phyloP scores from a whole-genome alignment of 2,797 vertebrate species.

The Propithecus perrieri region DNA sequence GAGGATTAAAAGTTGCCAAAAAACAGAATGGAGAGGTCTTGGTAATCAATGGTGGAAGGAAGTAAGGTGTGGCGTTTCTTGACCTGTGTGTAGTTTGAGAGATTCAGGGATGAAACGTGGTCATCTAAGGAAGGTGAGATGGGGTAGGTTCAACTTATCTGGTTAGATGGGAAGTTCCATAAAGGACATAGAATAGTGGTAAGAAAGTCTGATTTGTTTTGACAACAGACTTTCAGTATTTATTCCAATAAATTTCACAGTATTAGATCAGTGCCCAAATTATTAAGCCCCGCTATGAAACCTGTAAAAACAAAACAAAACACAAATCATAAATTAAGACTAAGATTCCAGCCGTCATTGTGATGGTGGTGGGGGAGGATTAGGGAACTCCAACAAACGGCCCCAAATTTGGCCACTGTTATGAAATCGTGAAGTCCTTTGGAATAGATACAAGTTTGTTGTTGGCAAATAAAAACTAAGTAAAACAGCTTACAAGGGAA shows the following conservation, averaged over 20 bases:
- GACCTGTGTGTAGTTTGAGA: not conserved
- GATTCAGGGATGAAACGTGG: not conserved
- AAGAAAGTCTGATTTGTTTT: conserved; percentile 49
- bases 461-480: conserved; percentile 8
- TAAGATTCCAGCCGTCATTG: not conserved
- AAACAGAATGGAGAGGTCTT: not conserved
- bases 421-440: conserved; percentile 4
- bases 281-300: not conserved
- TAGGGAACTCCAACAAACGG: not conserved
- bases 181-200: not conserved
- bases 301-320: conserved; percentile 35
- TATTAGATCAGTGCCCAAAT: conserved; percentile 29
- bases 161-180: not conserved
- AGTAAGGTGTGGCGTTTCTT: not conserved
- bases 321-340: conserved; percentile 14
- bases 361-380: not conserved
- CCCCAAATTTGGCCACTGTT: not conserved
- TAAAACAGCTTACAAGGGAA: not conserved
- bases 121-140: not conserved
- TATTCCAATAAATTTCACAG: conserved; percentile 56
- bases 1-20: not conserved
- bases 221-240: conserved; percentile 36
- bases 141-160: not conserved
- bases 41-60: not conserved
- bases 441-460: not conserved